Evolutionary conservation across 2,113 vertebrate species (phyloP).

Genomic region (Myotis yumanensis): DNA sequence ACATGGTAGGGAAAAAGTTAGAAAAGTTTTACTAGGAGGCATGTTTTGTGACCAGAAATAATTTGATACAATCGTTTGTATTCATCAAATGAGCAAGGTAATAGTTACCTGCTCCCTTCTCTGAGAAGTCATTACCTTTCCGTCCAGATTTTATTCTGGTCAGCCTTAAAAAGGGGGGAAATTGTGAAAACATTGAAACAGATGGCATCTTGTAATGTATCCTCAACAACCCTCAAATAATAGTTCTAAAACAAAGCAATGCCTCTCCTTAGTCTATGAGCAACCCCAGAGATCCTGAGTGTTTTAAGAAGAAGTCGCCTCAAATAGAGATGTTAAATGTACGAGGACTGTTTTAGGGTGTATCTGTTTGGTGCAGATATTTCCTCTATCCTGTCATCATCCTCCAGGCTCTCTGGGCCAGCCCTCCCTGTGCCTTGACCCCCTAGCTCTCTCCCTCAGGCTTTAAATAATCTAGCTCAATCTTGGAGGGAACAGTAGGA

Average conservation of each 20-base stretch:
- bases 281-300: neutral
- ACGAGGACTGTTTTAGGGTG: slow-evolving; percentile 48
- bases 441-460: slow-evolving; percentile 19
- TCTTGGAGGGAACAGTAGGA: slow-evolving; percentile 33
- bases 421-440: slow-evolving; percentile 58
- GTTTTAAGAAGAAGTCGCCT: slow-evolving; percentile 11
- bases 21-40: neutral
- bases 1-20: neutral
- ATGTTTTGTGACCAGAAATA: neutral
- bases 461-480: slow-evolving; percentile 55
- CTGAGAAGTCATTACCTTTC: slow-evolving; percentile 12
- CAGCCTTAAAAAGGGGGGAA: neutral
- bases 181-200: slow-evolving; percentile 38
- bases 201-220: slow-evolving; percentile 40
- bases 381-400: slow-evolving; percentile 59
- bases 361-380: slow-evolving; percentile 50
- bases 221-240: slow-evolving; percentile 43
- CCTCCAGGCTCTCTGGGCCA: slow-evolving; percentile 26
- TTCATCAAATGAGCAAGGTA: neutral
- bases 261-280: neutral
- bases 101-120: neutral
- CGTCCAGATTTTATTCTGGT: slow-evolving; percentile 48
- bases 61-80: neutral
- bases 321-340: slow-evolving; percentile 43
- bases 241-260: slow-evolving; percentile 57